Conservation (phyloP, 2,888 invertebrate species). For the Dichetophora obliterata region DNA sequence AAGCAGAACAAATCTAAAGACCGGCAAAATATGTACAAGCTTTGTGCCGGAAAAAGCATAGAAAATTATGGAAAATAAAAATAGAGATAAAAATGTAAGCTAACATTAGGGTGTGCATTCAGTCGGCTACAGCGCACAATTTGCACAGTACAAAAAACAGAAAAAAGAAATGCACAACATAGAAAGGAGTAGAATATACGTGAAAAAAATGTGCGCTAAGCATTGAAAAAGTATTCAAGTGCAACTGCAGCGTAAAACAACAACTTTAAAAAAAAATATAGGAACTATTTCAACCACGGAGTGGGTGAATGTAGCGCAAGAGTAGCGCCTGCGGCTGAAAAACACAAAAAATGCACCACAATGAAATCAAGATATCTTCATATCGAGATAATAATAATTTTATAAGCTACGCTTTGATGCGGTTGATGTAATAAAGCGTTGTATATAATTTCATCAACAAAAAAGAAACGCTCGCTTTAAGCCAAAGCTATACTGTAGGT, state of each 20-base stretch:
- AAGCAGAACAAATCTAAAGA: not conserved
- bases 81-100: not conserved
- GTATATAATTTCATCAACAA: too few species aligned
- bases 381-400: constrained; percentile 27
- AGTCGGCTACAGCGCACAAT: not conserved
- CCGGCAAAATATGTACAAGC: too few species aligned
- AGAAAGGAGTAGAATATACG: not conserved
- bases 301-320: too few species aligned
- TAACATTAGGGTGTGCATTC: constrained; percentile 15
- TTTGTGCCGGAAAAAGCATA: too few species aligned
- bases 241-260: constrained; percentile 14
- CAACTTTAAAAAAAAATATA: not conserved
- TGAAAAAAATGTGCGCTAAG: not conserved
- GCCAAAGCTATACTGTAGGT: too few species aligned
- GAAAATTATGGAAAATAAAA: not conserved
- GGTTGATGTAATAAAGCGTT: not conserved
- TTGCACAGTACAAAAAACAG: not conserved
- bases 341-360: not conserved
- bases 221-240: constrained; percentile 22
- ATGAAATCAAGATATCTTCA: not conserved
- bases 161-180: not conserved
- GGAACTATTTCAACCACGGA: too few species aligned
- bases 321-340: not conserved
- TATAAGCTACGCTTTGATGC: constrained; percentile 28
- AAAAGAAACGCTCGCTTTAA: too few species aligned